A percentile compares a stretch with the other conserved stretches of the same genome.
These are phyloP conservation scores for Andricus grossulariae DNA, from an alignment of 1,140 invertebrate genomes.

Conservation along the genomic window DNA sequence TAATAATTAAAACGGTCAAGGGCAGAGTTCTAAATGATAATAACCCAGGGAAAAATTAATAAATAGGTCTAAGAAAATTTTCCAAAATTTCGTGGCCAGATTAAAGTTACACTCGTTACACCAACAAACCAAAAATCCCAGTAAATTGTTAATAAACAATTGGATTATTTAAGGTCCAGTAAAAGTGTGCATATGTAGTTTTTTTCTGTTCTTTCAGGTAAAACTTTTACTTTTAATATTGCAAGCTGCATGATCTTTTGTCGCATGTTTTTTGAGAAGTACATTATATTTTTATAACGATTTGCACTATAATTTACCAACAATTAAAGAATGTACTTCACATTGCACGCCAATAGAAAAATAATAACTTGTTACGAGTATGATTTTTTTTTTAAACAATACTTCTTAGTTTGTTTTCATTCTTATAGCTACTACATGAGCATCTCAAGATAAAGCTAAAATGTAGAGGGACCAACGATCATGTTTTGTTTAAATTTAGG, in stretches of 20 bases:
- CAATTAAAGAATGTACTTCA: conserved; percentile 3
- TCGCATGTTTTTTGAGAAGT: conserved; percentile 43
- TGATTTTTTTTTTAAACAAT: background rate
- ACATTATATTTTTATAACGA: conserved; percentile 22
- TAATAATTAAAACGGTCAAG: too few species aligned
- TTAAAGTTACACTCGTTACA: background rate
- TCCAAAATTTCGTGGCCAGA: conserved; percentile 9
- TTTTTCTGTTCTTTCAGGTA: conserved; percentile 43
- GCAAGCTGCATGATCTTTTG: conserved; percentile 14
- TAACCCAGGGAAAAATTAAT: background rate
- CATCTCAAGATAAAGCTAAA: conserved; percentile 77
- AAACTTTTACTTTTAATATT: conserved; percentile 38
- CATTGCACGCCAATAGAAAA: conserved; percentile 12
- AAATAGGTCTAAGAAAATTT: background rate
- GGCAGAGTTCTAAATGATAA: too few species aligned
- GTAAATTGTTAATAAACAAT: conserved; percentile 4
- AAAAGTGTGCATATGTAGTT: background rate
- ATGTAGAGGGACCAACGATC: conserved; percentile 74
- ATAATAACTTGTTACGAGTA: conserved; percentile 4
- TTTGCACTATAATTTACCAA: background rate
- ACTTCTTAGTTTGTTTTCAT: conserved; percentile 63
- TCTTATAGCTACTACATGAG: conserved; percentile 49
- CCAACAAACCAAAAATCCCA: background rate
- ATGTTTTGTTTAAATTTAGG: conserved; percentile 40
- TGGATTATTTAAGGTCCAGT: background rate